Evolutionary conservation across 2,888 invertebrate species (phyloP).

Genomic region (Tetrapedia diversipes): DNA sequence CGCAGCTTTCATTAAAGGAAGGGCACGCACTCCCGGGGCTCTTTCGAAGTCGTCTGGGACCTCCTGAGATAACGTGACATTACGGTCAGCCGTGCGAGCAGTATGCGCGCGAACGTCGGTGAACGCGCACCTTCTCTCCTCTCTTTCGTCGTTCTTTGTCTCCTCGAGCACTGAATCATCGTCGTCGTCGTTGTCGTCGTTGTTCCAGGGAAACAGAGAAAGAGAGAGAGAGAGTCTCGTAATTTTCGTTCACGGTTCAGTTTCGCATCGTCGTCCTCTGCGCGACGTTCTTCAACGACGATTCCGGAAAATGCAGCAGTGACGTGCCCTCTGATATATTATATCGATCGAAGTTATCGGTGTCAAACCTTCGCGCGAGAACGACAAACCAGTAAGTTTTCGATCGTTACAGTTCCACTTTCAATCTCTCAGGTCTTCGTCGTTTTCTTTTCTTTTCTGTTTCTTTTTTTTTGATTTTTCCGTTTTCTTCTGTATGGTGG

Average conservation of each 20-base stretch:
- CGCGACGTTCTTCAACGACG: no score
- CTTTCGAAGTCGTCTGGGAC: slow-evolving; percentile 55
- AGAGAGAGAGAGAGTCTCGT: no score
- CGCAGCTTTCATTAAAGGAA: slow-evolving; percentile 51
- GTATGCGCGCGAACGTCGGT: slow-evolving; percentile 65
- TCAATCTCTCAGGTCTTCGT: no score
- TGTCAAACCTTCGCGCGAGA: slow-evolving; percentile 3
- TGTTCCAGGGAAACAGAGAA: no score
- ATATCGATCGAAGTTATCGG: not conserved
- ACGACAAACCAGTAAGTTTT: slow-evolving; percentile 24
- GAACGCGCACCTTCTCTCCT: slow-evolving; percentile 43
- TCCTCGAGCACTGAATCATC: not conserved
- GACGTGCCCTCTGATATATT: not conserved
- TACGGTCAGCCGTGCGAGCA: slow-evolving; percentile 62
- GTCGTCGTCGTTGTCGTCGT: no score
- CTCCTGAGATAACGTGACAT: slow-evolving; percentile 70
- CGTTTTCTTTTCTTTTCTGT: not conserved
- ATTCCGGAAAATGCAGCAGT: slow-evolving; percentile 27
- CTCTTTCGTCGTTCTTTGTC: slow-evolving; percentile 13
- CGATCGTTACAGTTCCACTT: not conserved
- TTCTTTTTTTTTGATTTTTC: no score
- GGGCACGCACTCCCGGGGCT: slow-evolving; percentile 56
- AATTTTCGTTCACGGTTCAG: no score
- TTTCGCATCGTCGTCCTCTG: no score
- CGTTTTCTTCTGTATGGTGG: no score